Percentiles rank a stretch among this genome's conserved stretches.
phyloP scores from a whole-genome alignment of 2,113 vertebrate species.

The Sinocyclocheilus anshuiensis region DNA sequence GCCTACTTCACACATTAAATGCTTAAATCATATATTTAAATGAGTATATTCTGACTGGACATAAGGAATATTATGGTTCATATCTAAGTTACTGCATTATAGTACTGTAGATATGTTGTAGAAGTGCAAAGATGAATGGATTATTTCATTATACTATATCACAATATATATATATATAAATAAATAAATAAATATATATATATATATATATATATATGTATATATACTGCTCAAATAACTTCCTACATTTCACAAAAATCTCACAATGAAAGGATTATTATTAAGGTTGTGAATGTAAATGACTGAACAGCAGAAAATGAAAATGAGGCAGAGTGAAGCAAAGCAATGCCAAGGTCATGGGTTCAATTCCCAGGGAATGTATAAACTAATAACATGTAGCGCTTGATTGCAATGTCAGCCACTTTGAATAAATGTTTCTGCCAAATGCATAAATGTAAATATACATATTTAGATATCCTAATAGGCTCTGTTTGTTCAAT shows the following conservation, averaged over 20 bases:
- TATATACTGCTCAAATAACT: neutral
- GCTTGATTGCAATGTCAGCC: neutral
- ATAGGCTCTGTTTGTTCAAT: neutral
- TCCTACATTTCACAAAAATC: neutral
- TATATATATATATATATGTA: neutral
- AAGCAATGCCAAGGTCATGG: neutral
- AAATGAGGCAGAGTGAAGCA: neutral
- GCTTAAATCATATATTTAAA: constrained; percentile 16
- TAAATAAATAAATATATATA: too few relatives aligned
- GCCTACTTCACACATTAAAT: constrained; percentile 48
- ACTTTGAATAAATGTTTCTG: neutral
- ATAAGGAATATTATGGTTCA: neutral
- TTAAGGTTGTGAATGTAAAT: neutral
- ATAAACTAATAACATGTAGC: neutral
- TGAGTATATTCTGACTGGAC: neutral
- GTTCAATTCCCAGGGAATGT: neutral
- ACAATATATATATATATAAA: neutral
- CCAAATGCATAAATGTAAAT: neutral
- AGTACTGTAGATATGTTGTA: neutral
- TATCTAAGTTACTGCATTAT: neutral
- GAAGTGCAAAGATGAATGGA: neutral
- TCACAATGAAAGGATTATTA: neutral
- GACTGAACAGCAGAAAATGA: neutral
- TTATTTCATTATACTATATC: neutral
- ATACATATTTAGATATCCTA: neutral